A percentile compares a stretch with the other conserved stretches of the same genome.
These are phyloP conservation scores for Molossus alvarezi DNA, from an alignment of 2,797 vertebrate genomes.

Conservation along the genomic window DNA sequence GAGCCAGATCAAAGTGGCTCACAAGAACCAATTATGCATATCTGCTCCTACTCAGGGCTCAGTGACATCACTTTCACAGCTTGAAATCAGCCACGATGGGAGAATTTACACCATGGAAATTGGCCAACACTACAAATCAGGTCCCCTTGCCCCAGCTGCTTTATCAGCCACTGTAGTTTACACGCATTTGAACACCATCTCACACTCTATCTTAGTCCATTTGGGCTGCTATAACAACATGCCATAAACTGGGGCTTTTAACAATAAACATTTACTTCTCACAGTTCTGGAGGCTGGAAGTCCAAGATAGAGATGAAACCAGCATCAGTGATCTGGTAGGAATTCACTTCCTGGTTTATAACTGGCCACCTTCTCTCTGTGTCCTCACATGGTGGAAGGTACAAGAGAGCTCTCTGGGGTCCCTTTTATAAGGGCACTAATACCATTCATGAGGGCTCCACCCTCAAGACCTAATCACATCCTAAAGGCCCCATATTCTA, in stretches of 20 bases:
- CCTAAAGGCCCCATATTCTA: neutral
- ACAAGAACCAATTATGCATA: neutral
- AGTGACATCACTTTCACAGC: neutral
- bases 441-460: neutral
- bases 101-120: neutral
- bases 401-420: neutral
- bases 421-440: neutral
- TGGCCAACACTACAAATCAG: neutral
- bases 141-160: neutral
- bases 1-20: neutral
- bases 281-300: neutral
- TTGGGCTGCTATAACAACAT: neutral
- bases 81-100: neutral
- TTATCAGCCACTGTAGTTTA: neutral
- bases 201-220: neutral
- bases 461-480: neutral
- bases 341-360: neutral
- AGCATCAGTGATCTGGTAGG: neutral
- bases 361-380: neutral
- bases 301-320: neutral
- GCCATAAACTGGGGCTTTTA: neutral
- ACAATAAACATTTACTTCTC: neutral
- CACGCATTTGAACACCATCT: neutral
- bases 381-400: neutral
- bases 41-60: neutral